These are phyloP conservation scores for Frankliniella intonsa DNA, from an alignment of 2,888 invertebrate genomes.

Conservation along the genomic window DNA sequence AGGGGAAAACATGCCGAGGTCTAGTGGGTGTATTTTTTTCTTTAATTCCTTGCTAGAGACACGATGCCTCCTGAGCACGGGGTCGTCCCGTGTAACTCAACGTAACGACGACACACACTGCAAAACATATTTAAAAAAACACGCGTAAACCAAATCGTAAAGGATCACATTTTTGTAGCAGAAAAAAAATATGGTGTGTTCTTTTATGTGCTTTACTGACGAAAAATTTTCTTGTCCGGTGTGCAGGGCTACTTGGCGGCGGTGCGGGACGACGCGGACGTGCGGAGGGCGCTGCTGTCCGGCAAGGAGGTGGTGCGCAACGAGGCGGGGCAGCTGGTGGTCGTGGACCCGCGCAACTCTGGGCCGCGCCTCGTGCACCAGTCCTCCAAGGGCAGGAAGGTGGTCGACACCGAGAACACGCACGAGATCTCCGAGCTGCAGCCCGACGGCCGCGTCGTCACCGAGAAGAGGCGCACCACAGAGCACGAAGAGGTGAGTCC, in stretches of 20 bases:
- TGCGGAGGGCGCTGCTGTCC: conserved; percentile 6
- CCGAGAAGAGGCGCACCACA: conserved; percentile 75
- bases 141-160: background rate
- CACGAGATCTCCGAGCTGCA: conserved; percentile 70
- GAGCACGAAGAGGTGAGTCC: conserved; percentile 67
- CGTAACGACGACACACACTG: background rate
- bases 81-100: too few relatives aligned
- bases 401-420: conserved; percentile 81
- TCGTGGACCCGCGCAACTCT: conserved; percentile 54
- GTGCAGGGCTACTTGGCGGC: conserved; percentile 70
- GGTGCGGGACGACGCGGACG: conserved; percentile 44
- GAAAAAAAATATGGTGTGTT: background rate
- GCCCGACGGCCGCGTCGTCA: conserved; percentile 78
- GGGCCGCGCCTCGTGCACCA: conserved; percentile 72
- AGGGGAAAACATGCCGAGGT: background rate
- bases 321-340: conserved; percentile 63
- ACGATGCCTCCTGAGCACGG: too few relatives aligned
- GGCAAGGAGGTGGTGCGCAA: conserved; percentile 47
- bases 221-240: too few relatives aligned
- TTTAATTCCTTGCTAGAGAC: too few relatives aligned
- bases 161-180: background rate
- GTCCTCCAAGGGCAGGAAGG: conserved; percentile 69
- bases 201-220: too few relatives aligned
- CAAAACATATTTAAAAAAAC: background rate
- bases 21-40: too few relatives aligned